These are phyloP conservation scores for Drosophila persimilis DNA, from an alignment of 1,140 invertebrate genomes.

Conservation along the genomic window DNA sequence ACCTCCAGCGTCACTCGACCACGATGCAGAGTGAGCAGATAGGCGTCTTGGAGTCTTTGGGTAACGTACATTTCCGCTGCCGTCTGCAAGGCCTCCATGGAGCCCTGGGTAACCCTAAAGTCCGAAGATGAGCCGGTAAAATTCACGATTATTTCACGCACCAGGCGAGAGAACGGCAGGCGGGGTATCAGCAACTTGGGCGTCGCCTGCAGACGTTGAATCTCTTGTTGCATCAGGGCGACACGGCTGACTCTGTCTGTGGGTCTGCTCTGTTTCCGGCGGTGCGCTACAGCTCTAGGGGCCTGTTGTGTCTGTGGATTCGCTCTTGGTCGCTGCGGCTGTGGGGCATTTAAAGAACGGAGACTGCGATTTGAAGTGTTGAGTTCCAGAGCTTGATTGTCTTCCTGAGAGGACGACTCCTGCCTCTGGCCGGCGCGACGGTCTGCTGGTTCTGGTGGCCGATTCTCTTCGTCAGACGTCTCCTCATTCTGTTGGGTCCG, in stretches of 20 bases:
- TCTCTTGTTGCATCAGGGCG: conserved; percentile 24
- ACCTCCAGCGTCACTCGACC: conserved; percentile 90
- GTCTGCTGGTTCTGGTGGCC: background rate
- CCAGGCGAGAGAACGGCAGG: conserved; percentile 71
- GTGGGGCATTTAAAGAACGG: background rate
- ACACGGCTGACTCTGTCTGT: background rate
- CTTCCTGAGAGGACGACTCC: no score
- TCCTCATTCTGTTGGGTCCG: background rate
- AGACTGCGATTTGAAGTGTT: background rate
- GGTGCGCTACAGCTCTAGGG: background rate
- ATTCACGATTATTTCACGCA: conserved; percentile 64
- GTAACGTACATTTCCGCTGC: conserved; percentile 90
- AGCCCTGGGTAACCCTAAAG: conserved; percentile 84
- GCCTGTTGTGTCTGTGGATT: background rate
- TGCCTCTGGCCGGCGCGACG: background rate
- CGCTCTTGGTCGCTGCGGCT: background rate
- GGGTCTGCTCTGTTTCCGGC: conserved; percentile 42
- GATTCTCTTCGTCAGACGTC: conserved; percentile 29
- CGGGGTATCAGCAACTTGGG: conserved; percentile 55
- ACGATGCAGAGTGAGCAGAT: conserved; percentile 88
- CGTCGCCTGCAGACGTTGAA: conserved; percentile 10
- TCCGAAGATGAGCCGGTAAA: no score
- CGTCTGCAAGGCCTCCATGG: conserved; percentile 87
- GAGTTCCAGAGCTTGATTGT: background rate
- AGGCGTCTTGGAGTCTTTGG: conserved; percentile 90